Evolutionary conservation across 1,140 invertebrate genomes (phyloP), one percentile per base, ranked within the genome.

Genomic region (Temnothorax curvispinosus): DNA sequence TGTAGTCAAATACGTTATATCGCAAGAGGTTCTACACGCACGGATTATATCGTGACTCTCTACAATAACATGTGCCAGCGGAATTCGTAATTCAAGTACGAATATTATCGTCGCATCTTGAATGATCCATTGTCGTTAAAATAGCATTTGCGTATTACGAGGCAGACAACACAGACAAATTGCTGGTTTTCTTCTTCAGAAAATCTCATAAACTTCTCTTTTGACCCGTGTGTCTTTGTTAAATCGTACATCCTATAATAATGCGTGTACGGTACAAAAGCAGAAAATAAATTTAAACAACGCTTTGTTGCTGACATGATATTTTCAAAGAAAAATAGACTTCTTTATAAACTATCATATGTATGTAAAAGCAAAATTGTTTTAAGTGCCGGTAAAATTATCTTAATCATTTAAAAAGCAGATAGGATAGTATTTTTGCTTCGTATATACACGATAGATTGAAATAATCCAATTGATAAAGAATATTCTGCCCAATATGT

Each of bases 91-190:
- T 65, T 85, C 58, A 76, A 90, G 71, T 78, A 81, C 27, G 27
- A 27, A 27, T 88, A 88, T 87, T 85, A 89, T 88, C 88, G 69
- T 54, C 6, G 67, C 72, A 75, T 85, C 74, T 60, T 15, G 60
- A 58, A 47, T 82, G 60, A 90, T 90, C 56, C 64, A 85, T 90
- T 86, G 62, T 75, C 74, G 78, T 90, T 87, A 89, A 54, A 86
- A 69, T 41, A 38, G 9, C 56, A 21, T 56, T 88, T 38, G 58
- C n/a, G 27, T 52, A 65, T 56, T 80, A 64, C 9, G 9, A 27
- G 38, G 18, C 38, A 58, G 32, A 72, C 35, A 72, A 27, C 47
- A 54, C 15, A 50, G 38, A 56, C 38, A 71, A 64, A 78, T 71
- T 11, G 41, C 21, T 44, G 5, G 9, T 35, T 60, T 71, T 47